Evolutionary conservation across 1,140 invertebrate genomes (phyloP).

Genomic region (Linepithema humile): DNA sequence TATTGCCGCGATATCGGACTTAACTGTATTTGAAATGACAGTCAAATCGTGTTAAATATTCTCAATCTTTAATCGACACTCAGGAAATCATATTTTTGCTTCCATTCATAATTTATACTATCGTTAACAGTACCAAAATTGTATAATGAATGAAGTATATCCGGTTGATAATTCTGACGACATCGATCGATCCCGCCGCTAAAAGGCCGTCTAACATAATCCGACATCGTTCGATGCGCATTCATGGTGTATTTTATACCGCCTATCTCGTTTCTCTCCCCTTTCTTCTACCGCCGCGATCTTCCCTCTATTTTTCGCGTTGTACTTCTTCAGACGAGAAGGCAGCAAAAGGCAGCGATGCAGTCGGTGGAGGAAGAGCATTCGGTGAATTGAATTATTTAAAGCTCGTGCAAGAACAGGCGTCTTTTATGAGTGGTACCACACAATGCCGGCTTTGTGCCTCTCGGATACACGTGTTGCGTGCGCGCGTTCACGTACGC

Average conservation of each 20-base stretch:
- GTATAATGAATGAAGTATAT: background rate
- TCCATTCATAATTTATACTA: background rate
- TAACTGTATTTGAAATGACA: background rate
- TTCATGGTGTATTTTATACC: background rate
- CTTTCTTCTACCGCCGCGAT: background rate
- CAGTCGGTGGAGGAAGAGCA: slow-evolving; percentile 72
- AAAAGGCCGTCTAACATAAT: background rate
- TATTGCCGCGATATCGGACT: background rate
- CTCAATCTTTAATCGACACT: background rate
- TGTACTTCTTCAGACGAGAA: slow-evolving; percentile 69
- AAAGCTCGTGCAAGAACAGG: slow-evolving; percentile 81
- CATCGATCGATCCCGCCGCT: background rate
- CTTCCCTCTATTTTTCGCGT: slow-evolving; percentile 28
- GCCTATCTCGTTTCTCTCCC: background rate
- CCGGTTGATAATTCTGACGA: slow-evolving; percentile 5
- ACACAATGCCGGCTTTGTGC: slow-evolving; percentile 82
- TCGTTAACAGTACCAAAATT: background rate
- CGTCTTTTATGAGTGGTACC: slow-evolving; percentile 78
- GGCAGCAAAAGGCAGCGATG: slow-evolving; percentile 75
- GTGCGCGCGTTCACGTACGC: slow-evolving; percentile 65
- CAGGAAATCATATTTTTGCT: background rate
- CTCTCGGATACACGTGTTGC: slow-evolving; percentile 69
- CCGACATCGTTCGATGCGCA: background rate
- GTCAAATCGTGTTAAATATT: background rate
- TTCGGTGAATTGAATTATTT: slow-evolving; percentile 84